Percentiles rank a stretch among this genome's conserved stretches.
Conservation (phyloP, 1,140 invertebrate genomes). For the Cydia pomonella region DNA sequence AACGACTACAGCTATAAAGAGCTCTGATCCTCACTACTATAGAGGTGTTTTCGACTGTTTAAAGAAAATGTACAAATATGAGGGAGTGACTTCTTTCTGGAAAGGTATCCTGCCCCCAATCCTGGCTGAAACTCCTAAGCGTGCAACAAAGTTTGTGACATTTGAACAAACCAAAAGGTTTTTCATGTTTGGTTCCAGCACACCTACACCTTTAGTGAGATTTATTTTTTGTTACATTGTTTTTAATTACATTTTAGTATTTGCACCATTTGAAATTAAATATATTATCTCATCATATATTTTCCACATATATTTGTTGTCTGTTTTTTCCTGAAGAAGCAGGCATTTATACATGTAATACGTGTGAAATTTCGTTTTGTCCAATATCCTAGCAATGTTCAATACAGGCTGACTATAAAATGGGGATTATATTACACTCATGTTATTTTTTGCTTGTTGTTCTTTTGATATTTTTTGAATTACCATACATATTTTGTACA, state of each 20-base stretch:
- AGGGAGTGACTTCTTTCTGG: constrained; percentile 92
- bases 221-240: constrained; percentile 47
- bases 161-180: constrained; percentile 96
- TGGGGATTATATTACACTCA: too few relatives aligned
- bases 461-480: too few relatives aligned
- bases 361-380: too few relatives aligned
- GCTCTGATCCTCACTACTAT: constrained; percentile 85
- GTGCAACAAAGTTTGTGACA: constrained; percentile 95
- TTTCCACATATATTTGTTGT: not conserved
- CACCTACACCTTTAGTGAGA: constrained; percentile 87
- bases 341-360: too few relatives aligned
- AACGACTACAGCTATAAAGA: constrained; percentile 60
- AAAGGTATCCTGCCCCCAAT: constrained; percentile 96
- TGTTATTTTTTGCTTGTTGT: too few relatives aligned
- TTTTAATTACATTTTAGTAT: not conserved
- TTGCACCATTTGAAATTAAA: not conserved
- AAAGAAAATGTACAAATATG: constrained; percentile 91
- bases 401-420: too few relatives aligned
- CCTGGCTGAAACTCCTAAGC: constrained; percentile 96
- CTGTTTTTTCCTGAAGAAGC: constrained; percentile 30
- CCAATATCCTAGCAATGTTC: too few relatives aligned
- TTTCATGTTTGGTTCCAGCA: constrained; percentile 88
- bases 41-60: constrained; percentile 93
- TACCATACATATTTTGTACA: too few relatives aligned
- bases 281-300: not conserved